A percentile compares a stretch with the other conserved stretches of the same genome.
Evolutionary conservation across 2,797 vertebrate genomes (phyloP).

Genomic region (Rallus crepitans): DNA sequence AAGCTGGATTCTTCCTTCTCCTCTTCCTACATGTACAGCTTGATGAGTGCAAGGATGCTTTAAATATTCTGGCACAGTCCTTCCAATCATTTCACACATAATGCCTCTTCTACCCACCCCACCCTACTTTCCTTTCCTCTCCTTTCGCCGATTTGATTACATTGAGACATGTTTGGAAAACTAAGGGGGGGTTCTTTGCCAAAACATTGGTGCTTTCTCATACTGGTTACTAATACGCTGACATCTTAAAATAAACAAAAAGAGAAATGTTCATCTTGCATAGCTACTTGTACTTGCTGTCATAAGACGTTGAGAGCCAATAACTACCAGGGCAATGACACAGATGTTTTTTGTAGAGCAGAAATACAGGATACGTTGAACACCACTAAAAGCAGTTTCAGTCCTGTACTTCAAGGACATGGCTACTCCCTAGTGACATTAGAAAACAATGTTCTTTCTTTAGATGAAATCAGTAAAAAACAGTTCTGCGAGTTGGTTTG

Average conservation of each 20-base stretch:
- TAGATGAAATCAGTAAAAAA: background rate
- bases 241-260: constrained; percentile 58
- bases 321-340: background rate
- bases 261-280: constrained; percentile 1
- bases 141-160: background rate
- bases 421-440: background rate
- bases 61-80: background rate
- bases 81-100: background rate
- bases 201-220: constrained; percentile 26
- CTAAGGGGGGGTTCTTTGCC: background rate
- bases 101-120: background rate
- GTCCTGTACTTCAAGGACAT: background rate
- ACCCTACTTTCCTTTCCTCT: constrained; percentile 4
- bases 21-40: background rate
- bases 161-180: constrained; percentile 2
- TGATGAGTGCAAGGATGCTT: background rate
- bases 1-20: background rate
- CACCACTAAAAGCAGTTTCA: background rate
- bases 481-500: background rate
- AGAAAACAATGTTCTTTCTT: background rate
- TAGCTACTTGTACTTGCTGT: constrained; percentile 42
- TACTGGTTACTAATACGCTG: constrained; percentile 11
- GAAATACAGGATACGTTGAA: background rate
- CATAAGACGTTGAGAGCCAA: constrained; percentile 6
- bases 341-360: background rate